Percentiles rank a stretch among this genome's conserved stretches.
Evolutionary conservation across 2,888 invertebrate genomes (phyloP).

Genomic region (Ceratothoa steindachneri): DNA sequence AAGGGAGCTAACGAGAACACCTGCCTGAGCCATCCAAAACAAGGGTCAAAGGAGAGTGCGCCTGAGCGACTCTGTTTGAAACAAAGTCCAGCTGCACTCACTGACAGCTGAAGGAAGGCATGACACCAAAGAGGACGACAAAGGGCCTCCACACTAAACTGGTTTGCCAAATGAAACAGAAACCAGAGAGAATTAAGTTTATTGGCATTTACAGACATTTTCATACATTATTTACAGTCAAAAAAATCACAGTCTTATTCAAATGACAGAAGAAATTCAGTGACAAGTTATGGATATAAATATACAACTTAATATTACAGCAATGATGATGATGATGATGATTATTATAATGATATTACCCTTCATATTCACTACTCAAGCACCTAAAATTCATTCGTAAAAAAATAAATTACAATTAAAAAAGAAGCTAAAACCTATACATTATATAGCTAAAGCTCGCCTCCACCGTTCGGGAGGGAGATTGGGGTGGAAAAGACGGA

Average conservation of each 20-base stretch:
- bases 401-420: constrained; percentile 45
- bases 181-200: constrained; percentile 32
- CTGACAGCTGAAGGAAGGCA: constrained; percentile 31
- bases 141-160: constrained; percentile 36
- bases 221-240: constrained; percentile 36
- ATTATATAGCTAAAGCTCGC: constrained; percentile 30
- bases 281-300: constrained; percentile 13
- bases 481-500: constrained; percentile 28
- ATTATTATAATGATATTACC: no score
- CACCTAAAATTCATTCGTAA: constrained; percentile 34
- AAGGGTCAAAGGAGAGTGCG: constrained; percentile 25
- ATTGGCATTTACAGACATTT: constrained; percentile 40
- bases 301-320: background rate
- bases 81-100: background rate
- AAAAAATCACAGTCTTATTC: constrained; percentile 30
- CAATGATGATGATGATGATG: no score
- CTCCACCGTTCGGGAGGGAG: constrained; percentile 36
- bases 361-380: constrained; percentile 16
- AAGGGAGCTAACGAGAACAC: constrained; percentile 47
- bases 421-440: constrained; percentile 20
- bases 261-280: constrained; percentile 14
- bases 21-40: constrained; percentile 47
- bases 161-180: constrained; percentile 32
- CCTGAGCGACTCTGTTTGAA: background rate
- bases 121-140: constrained; percentile 42